Conservation (phyloP, 2,797 vertebrate genomes). For the Brachyalestes nurse region DNA sequence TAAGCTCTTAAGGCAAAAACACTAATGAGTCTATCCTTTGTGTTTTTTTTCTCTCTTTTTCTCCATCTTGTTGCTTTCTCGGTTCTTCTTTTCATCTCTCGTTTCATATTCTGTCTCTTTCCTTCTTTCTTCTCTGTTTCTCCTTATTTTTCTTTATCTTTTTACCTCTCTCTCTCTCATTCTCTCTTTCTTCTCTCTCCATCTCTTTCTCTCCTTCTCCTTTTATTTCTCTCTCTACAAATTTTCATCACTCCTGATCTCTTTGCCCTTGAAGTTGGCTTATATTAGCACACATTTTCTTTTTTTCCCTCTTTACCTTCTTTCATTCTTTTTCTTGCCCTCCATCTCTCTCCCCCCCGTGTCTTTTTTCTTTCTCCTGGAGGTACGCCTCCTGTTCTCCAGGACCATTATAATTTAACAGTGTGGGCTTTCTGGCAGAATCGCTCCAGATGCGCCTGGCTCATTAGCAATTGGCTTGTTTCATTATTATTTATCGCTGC, state of each 20-base stretch:
- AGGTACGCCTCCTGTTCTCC: slow-evolving; percentile 55
- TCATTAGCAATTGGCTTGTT: slow-evolving; percentile 72
- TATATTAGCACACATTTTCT: slow-evolving; percentile 3
- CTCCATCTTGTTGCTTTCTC: background rate
- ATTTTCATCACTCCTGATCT: slow-evolving; percentile 6
- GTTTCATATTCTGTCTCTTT: background rate
- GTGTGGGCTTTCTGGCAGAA: slow-evolving; percentile 54
- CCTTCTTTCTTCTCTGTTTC: slow-evolving; percentile 10
- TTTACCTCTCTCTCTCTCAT: background rate
- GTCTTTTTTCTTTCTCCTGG: slow-evolving; percentile 45
- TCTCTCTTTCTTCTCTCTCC: background rate
- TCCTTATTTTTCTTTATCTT: background rate
- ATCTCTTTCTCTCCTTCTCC: background rate
- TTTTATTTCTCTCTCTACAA: background rate
- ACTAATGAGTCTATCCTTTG: slow-evolving; percentile 21
- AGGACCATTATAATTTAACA: slow-evolving; percentile 63
- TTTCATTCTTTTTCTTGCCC: background rate
- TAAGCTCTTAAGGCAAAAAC: slow-evolving; percentile 37
- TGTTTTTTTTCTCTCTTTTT: background rate
- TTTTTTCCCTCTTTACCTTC: background rate
- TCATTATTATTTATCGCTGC: slow-evolving; percentile 74
- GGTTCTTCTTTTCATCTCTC: background rate
- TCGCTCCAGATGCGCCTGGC: slow-evolving; percentile 59
- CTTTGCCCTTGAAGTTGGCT: slow-evolving; percentile 1
- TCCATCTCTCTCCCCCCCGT: background rate